A percentile compares a stretch with the other conserved stretches of the same genome.
These are phyloP conservation scores for Alosa alosa DNA, from an alignment of 2,113 vertebrate species.

Conservation along the genomic window DNA sequence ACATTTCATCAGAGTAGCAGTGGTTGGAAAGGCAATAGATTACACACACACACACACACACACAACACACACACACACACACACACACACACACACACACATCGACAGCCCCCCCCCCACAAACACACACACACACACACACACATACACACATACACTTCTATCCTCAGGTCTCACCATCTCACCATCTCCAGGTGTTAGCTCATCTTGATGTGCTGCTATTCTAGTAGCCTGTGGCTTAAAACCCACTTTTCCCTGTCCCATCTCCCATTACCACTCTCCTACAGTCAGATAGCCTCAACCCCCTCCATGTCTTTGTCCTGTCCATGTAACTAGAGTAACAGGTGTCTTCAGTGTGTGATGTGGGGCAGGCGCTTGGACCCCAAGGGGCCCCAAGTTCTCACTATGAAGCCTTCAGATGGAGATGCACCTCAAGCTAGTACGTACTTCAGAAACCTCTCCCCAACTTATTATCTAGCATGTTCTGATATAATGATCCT, in stretches of 20 bases:
- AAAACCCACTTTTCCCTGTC: background rate
- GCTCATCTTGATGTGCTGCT: background rate
- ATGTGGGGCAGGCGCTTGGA: background rate
- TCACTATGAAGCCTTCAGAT: background rate
- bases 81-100: constrained; percentile 24
- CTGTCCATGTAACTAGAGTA: background rate
- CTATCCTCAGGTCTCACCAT: background rate
- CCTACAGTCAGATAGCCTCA: background rate
- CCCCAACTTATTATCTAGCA: background rate
- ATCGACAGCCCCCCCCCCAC: background rate
- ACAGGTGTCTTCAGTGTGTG: background rate
- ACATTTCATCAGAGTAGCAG: background rate
- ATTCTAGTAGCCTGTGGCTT: background rate
- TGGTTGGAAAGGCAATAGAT: background rate
- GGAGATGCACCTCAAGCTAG: background rate
- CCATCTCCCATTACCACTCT: background rate
- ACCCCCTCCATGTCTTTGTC: background rate
- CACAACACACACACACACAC: constrained; percentile 18
- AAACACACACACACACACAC: background rate
- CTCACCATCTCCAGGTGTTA: background rate
- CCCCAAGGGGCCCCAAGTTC: background rate
- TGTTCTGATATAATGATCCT: background rate
- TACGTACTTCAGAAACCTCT: background rate
- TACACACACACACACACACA: constrained; percentile 7
- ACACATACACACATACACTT: background rate